A percentile compares a stretch with the other conserved stretches of the same genome.
These are phyloP conservation scores for Crax fasciolata DNA, from an alignment of 2,797 vertebrate genomes.

Conservation along the genomic window DNA sequence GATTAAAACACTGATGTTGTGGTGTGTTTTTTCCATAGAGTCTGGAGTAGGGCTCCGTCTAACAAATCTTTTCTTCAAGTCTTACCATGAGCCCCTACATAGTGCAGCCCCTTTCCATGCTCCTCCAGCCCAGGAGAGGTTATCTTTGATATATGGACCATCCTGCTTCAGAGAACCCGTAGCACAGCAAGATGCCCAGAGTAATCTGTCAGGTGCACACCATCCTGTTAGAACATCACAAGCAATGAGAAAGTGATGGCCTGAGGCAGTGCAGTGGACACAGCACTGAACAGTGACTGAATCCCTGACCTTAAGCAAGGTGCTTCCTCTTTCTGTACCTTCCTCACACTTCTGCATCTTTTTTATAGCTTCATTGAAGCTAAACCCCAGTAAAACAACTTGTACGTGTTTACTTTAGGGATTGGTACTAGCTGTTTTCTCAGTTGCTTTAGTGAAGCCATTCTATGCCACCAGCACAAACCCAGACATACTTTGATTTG, in stretches of 20 bases:
- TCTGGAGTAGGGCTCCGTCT: neutral
- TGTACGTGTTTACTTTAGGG: neutral
- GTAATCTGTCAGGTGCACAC: neutral
- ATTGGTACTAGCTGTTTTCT: neutral
- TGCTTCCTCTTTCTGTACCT: neutral
- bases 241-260: neutral
- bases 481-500: neutral
- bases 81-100: neutral
- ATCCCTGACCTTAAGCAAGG: neutral
- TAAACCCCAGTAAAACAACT: neutral
- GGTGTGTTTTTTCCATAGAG: neutral
- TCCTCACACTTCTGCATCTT: neutral
- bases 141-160: neutral
- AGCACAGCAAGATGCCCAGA: neutral
- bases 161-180: neutral
- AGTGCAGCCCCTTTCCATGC: neutral
- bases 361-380: neutral
- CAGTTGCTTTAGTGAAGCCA: neutral
- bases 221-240: neutral
- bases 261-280: neutral
- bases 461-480: neutral
- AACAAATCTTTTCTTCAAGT: neutral
- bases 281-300: neutral
- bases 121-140: neutral
- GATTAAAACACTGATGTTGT: neutral